Percentiles rank a stretch among this genome's conserved stretches.
These are phyloP conservation scores for Cranoglanis bouderius DNA, from an alignment of 2,113 vertebrate species.

Conservation along the genomic window DNA sequence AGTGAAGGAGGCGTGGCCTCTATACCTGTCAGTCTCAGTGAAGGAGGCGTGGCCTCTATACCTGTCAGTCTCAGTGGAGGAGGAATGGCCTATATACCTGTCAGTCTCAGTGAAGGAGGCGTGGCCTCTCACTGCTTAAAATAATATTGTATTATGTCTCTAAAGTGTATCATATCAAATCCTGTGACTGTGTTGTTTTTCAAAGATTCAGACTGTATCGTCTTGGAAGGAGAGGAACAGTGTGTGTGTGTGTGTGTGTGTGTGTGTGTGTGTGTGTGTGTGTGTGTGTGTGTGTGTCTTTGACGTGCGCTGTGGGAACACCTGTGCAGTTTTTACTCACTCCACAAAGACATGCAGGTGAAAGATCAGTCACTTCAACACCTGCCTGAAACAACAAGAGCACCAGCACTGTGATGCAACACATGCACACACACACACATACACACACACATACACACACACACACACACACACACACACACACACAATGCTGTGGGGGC, in stretches of 20 bases:
- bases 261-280: conserved; percentile 40
- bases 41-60: not conserved
- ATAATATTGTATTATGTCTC: not conserved
- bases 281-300: conserved; percentile 10
- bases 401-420: conserved; percentile 32
- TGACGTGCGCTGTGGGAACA: conserved; percentile 36
- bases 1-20: not conserved
- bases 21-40: not conserved
- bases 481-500: conserved; percentile 27
- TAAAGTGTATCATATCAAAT: not conserved
- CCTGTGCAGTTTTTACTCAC: conserved; percentile 45
- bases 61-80: not conserved
- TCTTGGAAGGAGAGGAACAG: not conserved
- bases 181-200: not conserved
- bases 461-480: conserved; percentile 5
- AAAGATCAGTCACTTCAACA: conserved; percentile 56
- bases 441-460: conserved; percentile 32
- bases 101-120: not conserved
- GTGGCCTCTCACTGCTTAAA: not conserved
- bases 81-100: not conserved
- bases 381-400: conserved; percentile 48
- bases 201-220: not conserved
- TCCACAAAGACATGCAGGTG: conserved; percentile 51
- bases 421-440: conserved; percentile 38
- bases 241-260: conserved; percentile 29